Evolutionary conservation across 2,888 invertebrate species (phyloP).

Genomic region (Cataglyphis altisquamis): DNA sequence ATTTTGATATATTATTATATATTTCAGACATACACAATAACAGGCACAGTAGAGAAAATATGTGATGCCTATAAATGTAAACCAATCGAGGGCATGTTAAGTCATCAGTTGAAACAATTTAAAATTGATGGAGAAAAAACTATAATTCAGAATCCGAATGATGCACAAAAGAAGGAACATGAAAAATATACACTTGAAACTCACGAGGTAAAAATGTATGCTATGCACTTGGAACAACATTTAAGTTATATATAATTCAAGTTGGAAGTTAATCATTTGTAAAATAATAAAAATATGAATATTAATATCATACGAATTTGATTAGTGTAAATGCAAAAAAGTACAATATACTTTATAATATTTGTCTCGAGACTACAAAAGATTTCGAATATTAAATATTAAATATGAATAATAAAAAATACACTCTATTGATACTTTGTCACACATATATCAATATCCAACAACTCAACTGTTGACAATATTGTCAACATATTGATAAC

Average conservation of each 20-base stretch:
- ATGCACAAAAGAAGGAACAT: conserved; percentile 98
- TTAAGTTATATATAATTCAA: not conserved
- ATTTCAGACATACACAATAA: conserved; percentile 94
- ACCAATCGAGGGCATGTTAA: conserved; percentile 98
- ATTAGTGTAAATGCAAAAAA: no score
- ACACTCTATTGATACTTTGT: no score
- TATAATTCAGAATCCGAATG: conserved; percentile 98
- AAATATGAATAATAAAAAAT: no score
- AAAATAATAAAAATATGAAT: not conserved
- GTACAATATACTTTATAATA: no score
- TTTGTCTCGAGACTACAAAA: no score
- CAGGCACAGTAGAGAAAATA: conserved; percentile 97
- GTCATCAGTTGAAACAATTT: conserved; percentile 98
- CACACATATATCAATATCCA: no score
- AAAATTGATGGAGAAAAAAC: conserved; percentile 99
- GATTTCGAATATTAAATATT: no score
- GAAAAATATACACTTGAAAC: conserved; percentile 98
- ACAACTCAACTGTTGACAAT: not conserved
- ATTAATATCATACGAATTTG: no score
- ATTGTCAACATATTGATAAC: not conserved
- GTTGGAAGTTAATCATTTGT: not conserved
- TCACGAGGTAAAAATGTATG: conserved; percentile 96
- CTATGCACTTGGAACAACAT: conserved; percentile 93
- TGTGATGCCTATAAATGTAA: conserved; percentile 98
- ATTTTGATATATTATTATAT: not conserved